Conservation (phyloP, 2,797 vertebrate species). For the Okamejei kenojei region DNA sequence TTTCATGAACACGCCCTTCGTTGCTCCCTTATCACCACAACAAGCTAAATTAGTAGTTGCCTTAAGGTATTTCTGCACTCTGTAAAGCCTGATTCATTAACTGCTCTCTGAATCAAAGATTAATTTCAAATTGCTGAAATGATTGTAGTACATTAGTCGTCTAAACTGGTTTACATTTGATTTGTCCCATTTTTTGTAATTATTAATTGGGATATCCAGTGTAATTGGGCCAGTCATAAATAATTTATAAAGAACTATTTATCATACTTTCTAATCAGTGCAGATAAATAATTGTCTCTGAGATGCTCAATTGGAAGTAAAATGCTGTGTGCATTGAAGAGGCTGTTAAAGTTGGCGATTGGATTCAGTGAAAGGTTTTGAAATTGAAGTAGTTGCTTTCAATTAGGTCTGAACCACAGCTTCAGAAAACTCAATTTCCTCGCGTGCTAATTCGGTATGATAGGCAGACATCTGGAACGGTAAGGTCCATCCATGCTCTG, state of each 20-base stretch:
- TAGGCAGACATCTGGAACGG: background rate
- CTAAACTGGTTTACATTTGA: background rate
- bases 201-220: background rate
- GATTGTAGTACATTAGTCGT: background rate
- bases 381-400: background rate
- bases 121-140: background rate
- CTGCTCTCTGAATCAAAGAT: background rate
- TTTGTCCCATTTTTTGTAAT: background rate
- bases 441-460: background rate
- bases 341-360: background rate
- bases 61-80: background rate
- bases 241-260: background rate
- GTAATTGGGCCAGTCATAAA: background rate
- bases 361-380: background rate
- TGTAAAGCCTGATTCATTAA: background rate
- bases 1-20: background rate
- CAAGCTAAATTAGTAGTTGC: background rate
- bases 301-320: background rate
- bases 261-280: background rate
- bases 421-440: background rate
- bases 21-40: background rate
- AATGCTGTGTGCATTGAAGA: background rate
- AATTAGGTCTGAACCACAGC: background rate
- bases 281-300: background rate
- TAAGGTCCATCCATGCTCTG: background rate